Percentiles rank a stretch among this genome's conserved stretches.
Evolutionary conservation across 2,888 invertebrate species (phyloP).

Genomic region (Callinectes sapidus): DNA sequence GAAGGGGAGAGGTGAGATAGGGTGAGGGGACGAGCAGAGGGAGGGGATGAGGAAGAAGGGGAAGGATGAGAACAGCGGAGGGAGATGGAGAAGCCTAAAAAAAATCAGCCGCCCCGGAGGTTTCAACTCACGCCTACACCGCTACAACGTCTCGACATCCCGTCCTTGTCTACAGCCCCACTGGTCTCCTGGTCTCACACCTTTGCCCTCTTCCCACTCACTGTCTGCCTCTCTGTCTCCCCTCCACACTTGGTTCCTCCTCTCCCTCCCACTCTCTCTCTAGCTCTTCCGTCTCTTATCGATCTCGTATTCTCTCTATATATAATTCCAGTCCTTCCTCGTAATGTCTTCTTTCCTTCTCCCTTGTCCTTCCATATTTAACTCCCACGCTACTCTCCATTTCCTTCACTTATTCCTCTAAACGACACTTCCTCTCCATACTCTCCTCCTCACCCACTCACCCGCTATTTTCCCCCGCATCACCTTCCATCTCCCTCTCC

Average conservation of each 20-base stretch:
- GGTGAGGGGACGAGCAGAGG: neutral
- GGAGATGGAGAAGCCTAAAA: neutral
- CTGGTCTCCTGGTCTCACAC: neutral
- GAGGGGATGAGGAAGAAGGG: conserved; percentile 16
- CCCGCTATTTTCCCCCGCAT: neutral
- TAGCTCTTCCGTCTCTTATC: neutral
- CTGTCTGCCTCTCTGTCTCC: neutral
- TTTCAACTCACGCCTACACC: conserved; percentile 10
- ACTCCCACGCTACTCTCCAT: neutral
- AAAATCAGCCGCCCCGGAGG: neutral
- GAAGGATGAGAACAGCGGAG: neutral
- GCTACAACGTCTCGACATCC: neutral
- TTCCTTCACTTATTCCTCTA: neutral
- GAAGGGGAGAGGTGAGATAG: neutral
- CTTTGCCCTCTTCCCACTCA: neutral
- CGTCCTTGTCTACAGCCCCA: neutral
- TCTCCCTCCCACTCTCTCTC: neutral
- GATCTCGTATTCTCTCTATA: too few relatives aligned
- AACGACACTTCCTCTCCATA: neutral
- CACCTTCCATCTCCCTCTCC: too few relatives aligned
- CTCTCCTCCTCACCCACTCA: neutral
- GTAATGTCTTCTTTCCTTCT: neutral
- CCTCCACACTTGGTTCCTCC: neutral
- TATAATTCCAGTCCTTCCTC: neutral
- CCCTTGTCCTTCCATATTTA: neutral